phyloP scores from a whole-genome alignment of 2,797 vertebrate genomes.

The Cryptoprocta ferox region DNA sequence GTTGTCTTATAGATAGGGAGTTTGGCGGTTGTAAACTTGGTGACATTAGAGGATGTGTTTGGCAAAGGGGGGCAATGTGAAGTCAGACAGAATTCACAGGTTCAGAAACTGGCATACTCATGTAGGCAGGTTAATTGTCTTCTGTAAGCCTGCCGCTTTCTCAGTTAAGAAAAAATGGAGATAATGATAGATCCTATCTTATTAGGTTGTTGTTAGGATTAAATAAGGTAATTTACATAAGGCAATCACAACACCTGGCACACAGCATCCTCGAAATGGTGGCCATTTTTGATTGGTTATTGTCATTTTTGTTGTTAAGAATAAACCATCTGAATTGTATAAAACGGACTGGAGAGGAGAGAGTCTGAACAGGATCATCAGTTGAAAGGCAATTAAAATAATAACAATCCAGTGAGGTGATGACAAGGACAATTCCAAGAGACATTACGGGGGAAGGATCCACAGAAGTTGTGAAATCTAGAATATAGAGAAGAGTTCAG shows the following conservation, averaged over 20 bases:
- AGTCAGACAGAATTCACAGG: background rate
- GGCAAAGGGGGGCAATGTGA: background rate
- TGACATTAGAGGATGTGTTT: background rate
- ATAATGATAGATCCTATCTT: background rate
- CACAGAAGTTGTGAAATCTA: background rate
- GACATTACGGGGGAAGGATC: background rate
- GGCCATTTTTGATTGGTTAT: conserved; percentile 32
- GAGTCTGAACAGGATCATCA: background rate
- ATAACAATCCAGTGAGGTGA: conserved; percentile 4
- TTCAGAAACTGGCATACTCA: background rate
- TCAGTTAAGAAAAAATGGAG: background rate
- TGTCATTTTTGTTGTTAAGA: conserved; percentile 40
- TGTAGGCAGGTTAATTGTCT: background rate
- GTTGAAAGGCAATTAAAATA: conserved; percentile 46
- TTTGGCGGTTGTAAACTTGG: background rate
- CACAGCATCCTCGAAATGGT: background rate
- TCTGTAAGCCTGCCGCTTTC: background rate
- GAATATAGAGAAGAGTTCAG: background rate
- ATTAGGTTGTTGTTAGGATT: conserved; percentile 3
- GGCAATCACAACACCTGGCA: background rate
- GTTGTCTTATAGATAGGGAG: background rate
- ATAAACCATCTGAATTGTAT: conserved; percentile 13
- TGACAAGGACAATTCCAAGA: background rate
- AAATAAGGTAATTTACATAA: conserved; percentile 5
- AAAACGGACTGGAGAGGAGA: background rate